Percentiles rank a stretch among this genome's conserved stretches.
These are phyloP conservation scores for Cistogaster globosa DNA, from an alignment of 2,888 invertebrate genomes.

Conservation along the genomic window DNA sequence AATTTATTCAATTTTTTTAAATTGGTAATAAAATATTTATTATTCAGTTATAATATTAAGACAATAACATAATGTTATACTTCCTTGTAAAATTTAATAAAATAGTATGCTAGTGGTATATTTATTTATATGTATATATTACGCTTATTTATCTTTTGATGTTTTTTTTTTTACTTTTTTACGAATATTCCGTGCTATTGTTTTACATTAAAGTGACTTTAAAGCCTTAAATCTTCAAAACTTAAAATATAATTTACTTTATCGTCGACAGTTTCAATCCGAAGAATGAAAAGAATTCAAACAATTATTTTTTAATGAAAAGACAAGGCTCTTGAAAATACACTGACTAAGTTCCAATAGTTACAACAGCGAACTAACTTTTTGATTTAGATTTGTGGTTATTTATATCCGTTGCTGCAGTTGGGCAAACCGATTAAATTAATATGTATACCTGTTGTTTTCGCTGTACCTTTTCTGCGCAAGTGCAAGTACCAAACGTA, in stretches of 20 bases:
- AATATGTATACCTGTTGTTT: slow-evolving; percentile 17
- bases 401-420: slow-evolving; percentile 78
- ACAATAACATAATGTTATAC: slow-evolving; percentile 50
- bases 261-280: neutral
- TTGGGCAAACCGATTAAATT: slow-evolving; percentile 46
- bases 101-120: slow-evolving; percentile 4
- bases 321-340: slow-evolving; percentile 38
- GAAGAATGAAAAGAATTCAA: neutral
- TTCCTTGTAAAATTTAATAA: slow-evolving; percentile 61
- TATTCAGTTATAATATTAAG: slow-evolving; percentile 36
- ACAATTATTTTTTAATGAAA: neutral
- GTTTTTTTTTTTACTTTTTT: too few relatives aligned
- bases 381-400: slow-evolving; percentile 78
- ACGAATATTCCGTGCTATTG: slow-evolving; percentile 54
- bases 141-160: neutral
- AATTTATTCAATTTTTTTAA: slow-evolving; percentile 34
- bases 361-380: slow-evolving; percentile 79
- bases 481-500: slow-evolving; percentile 48
- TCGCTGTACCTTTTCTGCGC: slow-evolving; percentile 45
- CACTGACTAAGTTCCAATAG: slow-evolving; percentile 71
- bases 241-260: slow-evolving; percentile 34
- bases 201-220: slow-evolving; percentile 35
- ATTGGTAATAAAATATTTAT: slow-evolving; percentile 36
- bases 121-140: neutral
- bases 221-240: slow-evolving; percentile 48